Conservation (phyloP, 53 echinoderm and acorn worm species). For the Actinopyga echinites region DNA sequence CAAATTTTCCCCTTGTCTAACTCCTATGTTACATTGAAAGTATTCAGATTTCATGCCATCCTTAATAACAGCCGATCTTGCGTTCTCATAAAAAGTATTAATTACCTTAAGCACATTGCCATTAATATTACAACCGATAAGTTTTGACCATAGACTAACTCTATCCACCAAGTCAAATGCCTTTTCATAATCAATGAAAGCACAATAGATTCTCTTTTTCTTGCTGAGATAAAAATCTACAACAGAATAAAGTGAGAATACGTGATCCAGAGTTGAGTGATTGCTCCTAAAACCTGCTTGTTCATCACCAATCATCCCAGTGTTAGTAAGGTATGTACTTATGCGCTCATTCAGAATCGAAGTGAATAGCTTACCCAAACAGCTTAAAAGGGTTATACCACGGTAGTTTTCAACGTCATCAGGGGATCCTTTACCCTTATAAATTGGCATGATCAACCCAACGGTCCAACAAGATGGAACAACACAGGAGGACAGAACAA, state of each 20-base stretch:
- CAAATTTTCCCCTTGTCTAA: not conserved
- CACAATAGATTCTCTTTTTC: not conserved
- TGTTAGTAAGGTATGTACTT: not conserved
- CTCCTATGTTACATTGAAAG: not conserved
- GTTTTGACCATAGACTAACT: not conserved
- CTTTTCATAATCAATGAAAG: too few relatives aligned
- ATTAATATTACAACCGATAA: not conserved
- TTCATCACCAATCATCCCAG: not conserved
- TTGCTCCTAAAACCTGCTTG: slow-evolving; percentile 18
- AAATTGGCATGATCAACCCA: not conserved
- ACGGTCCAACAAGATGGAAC: not conserved
- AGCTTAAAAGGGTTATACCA: not conserved
- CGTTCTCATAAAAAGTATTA: not conserved
- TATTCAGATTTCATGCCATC: not conserved
- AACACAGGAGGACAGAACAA: not conserved
- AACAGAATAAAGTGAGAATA: not conserved
- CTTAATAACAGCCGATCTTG: not conserved
- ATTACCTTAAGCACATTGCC: not conserved
- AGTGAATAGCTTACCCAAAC: slow-evolving; percentile 4
- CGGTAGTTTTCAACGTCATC: not conserved
- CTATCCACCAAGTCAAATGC: not conserved
- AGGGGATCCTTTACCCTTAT: slow-evolving; percentile 3
- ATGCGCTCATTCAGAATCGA: slow-evolving; percentile 9
- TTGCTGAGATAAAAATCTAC: not conserved
- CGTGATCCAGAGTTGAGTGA: not conserved